Evolutionary conservation across 2,888 invertebrate genomes (phyloP).

Genomic region (Oscheius sp.): DNA sequence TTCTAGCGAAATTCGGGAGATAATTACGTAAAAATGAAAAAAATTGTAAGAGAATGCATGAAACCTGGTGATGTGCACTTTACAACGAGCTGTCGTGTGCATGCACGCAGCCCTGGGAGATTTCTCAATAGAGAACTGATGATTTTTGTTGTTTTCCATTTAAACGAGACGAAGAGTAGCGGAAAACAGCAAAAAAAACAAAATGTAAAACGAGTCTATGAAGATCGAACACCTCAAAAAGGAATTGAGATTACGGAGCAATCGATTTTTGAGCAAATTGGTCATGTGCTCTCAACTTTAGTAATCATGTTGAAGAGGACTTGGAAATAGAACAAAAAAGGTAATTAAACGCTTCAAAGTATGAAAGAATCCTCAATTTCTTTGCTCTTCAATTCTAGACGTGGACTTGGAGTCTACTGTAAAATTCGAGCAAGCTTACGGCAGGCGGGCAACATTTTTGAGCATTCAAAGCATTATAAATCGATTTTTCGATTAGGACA

Average conservation of each 20-base stretch:
- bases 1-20: neutral
- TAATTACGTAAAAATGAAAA: no score
- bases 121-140: no score
- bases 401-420: constrained; percentile 12
- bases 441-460: neutral
- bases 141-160: no score
- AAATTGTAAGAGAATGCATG: no score
- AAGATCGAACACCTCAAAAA: no score
- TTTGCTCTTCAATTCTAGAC: neutral
- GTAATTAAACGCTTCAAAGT: neutral
- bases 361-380: neutral
- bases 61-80: no score
- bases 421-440: constrained; percentile 25
- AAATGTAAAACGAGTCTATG: neutral
- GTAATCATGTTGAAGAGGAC: neutral
- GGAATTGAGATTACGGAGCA: no score
- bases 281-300: neutral
- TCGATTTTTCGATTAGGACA: no score
- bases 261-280: no score
- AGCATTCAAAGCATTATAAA: no score
- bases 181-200: constrained; percentile 12
- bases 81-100: no score
- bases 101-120: no score
- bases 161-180: neutral
- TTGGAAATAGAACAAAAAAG: neutral